These are phyloP conservation scores for Nephila pilipes DNA, from an alignment of 1,140 invertebrate genomes.

Conservation along the genomic window DNA sequence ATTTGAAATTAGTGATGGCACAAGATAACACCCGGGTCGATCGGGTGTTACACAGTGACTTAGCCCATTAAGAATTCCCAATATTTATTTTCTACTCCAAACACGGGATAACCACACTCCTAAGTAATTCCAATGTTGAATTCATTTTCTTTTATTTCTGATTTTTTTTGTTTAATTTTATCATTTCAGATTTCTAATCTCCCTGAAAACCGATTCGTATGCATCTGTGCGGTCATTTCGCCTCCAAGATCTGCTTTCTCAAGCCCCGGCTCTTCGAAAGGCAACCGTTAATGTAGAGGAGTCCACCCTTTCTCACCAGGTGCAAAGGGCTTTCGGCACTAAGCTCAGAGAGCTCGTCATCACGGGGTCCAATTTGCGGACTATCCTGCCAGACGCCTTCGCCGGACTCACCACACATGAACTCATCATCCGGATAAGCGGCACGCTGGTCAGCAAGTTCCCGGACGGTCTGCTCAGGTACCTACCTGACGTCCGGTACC, in stretches of 20 bases:
- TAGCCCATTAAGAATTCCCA: no score
- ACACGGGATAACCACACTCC: no score
- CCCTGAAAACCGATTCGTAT: conserved; percentile 77
- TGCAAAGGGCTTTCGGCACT: conserved; percentile 77
- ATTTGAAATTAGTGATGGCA: no score
- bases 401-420: conserved; percentile 77
- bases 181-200: conserved; percentile 70
- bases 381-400: conserved; percentile 78
- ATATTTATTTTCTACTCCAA: no score
- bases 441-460: conserved; percentile 73
- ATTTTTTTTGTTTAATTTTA: background rate
- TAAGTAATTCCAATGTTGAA: no score
- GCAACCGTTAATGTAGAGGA: conserved; percentile 76
- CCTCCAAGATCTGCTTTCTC: conserved; percentile 77
- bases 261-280: conserved; percentile 63
- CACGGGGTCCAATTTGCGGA: conserved; percentile 74
- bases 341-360: conserved; percentile 77
- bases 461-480: conserved; percentile 76
- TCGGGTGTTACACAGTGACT: no score
- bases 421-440: conserved; percentile 76
- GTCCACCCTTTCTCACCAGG: conserved; percentile 77
- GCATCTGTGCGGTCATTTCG: conserved; percentile 77
- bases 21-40: no score
- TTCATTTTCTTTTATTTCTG: no score
- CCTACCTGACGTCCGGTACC: conserved; percentile 76